These are phyloP conservation scores for Aporrectodea caliginosa DNA, from an alignment of 1,140 invertebrate genomes.

Conservation along the genomic window DNA sequence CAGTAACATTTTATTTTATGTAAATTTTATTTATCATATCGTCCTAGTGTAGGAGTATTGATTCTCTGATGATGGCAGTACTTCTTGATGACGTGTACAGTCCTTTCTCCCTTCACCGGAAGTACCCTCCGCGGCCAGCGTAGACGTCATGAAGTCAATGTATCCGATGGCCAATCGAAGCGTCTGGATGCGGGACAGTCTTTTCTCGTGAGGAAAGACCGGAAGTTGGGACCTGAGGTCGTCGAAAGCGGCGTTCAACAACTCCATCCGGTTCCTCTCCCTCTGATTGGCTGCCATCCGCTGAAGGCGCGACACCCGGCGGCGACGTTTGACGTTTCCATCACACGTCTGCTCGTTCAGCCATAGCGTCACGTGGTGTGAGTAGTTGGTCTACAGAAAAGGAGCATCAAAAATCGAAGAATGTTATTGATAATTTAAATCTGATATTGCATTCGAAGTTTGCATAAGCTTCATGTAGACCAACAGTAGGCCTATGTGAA, in stretches of 20 bases:
- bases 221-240: not conserved
- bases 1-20: too few relatives aligned
- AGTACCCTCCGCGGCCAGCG: not conserved
- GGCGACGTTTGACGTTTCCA: not conserved
- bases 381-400: not conserved
- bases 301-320: not conserved
- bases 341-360: not conserved
- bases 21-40: too few relatives aligned
- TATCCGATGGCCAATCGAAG: not conserved
- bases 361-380: not conserved
- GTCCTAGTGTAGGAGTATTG: too few relatives aligned
- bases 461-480: too few relatives aligned
- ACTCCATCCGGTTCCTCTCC: not conserved
- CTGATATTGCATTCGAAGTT: too few relatives aligned
- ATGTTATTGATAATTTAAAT: too few relatives aligned
- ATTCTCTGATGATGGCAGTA: too few relatives aligned
- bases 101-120: too few relatives aligned
- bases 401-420: too few relatives aligned
- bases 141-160: not conserved
- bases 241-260: not conserved
- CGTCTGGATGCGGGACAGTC: not conserved
- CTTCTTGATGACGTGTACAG: too few relatives aligned
- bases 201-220: not conserved
- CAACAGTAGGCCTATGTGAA: too few relatives aligned
- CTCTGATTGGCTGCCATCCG: not conserved